A percentile compares a stretch with the other conserved stretches of the same genome.
phyloP scores from a whole-genome alignment of 2,888 invertebrate genomes.

The Pterostichus madidus region DNA sequence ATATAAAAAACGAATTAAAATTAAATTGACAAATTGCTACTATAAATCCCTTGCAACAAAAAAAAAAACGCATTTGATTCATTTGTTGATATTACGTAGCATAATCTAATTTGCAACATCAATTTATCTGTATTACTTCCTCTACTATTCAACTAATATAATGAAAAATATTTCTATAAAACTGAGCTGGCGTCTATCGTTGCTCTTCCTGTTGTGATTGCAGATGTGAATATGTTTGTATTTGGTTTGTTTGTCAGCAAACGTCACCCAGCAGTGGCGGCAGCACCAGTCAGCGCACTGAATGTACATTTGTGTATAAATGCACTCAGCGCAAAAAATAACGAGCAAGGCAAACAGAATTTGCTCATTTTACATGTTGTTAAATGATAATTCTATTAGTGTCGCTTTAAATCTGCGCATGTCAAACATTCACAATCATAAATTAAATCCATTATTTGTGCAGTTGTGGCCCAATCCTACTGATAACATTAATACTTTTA shows the following conservation, averaged over 20 bases:
- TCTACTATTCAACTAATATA: not conserved
- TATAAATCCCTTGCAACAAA: not conserved
- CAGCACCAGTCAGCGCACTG: not conserved
- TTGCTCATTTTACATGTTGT: slow-evolving; percentile 74
- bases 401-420: slow-evolving; percentile 49
- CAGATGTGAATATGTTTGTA: not conserved
- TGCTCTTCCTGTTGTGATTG: not conserved
- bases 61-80: not conserved
- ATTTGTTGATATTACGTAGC: not conserved
- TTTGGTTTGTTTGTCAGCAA: slow-evolving; percentile 32
- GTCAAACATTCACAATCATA: slow-evolving; percentile 59
- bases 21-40: slow-evolving; percentile 6
- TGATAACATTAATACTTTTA: too few relatives aligned
- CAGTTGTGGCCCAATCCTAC: too few relatives aligned
- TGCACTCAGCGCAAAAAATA: slow-evolving; percentile 73
- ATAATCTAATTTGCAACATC: too few relatives aligned
- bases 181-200: not conserved
- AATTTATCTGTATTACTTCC: slow-evolving; percentile 8
- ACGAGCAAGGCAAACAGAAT: slow-evolving; percentile 74
- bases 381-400: slow-evolving; percentile 75
- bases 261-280: slow-evolving; percentile 1
- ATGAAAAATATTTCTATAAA: not conserved
- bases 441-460: not conserved
- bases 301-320: slow-evolving; percentile 65
- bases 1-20: not conserved